Evolutionary conservation across 2,797 vertebrate species (phyloP).

Genomic region (Lycodopsis pacificus): DNA sequence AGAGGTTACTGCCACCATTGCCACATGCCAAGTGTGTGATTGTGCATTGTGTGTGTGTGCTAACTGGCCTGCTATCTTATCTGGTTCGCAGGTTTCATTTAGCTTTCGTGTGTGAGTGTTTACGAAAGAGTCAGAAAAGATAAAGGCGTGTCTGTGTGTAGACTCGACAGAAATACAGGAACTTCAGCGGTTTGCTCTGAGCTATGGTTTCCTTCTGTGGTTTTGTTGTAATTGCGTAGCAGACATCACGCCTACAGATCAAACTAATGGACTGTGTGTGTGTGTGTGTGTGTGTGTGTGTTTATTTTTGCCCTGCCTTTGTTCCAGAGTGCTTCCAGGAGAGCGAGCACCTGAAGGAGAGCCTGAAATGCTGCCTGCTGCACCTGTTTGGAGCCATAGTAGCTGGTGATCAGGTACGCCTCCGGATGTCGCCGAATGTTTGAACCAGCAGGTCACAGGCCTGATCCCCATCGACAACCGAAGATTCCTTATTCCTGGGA

Average conservation of each 20-base stretch:
- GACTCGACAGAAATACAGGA: constrained; percentile 3
- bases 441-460: neutral
- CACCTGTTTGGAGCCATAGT: constrained; percentile 97
- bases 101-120: neutral
- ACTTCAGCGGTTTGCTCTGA: neutral
- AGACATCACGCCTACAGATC: constrained; percentile 10
- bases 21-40: constrained; percentile 4
- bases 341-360: constrained; percentile 98
- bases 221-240: constrained; percentile 40
- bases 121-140: constrained; percentile 7
- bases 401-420: constrained; percentile 93
- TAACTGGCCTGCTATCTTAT: constrained; percentile 26
- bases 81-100: constrained; percentile 19
- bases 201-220: neutral
- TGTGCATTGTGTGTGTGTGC: neutral
- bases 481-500: neutral
- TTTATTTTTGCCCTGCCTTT: constrained; percentile 19
- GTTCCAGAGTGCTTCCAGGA: constrained; percentile 97
- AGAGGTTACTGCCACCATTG: constrained; percentile 35
- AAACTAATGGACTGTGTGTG: neutral
- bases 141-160: constrained; percentile 19
- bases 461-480: neutral
- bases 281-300: constrained; percentile 34
- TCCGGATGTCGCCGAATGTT: neutral
- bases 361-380: constrained; percentile 95